phyloP scores from a whole-genome alignment of 1,140 invertebrate species.

The Drosophila kepulauana region DNA sequence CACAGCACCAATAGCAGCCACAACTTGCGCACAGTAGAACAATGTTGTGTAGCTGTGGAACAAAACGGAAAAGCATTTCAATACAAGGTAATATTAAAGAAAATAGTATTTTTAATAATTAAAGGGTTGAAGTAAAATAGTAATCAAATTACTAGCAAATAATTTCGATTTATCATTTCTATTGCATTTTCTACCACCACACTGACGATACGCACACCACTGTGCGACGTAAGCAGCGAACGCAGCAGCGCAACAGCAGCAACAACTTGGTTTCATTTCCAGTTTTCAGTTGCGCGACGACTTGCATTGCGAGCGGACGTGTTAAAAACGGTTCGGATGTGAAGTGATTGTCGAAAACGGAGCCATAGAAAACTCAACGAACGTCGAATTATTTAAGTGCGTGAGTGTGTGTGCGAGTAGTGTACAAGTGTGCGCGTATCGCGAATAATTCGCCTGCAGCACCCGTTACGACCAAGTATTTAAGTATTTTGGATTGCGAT shows the following conservation, averaged over 20 bases:
- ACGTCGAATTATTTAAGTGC: constrained; percentile 39
- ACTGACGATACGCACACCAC: constrained; percentile 3
- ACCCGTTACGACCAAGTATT: constrained; percentile 36
- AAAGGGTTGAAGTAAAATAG: no score
- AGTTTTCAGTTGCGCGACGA: constrained; percentile 60
- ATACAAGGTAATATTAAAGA: neutral
- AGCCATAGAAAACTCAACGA: constrained; percentile 30
- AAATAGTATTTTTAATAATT: no score
- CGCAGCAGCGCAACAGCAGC: constrained; percentile 32
- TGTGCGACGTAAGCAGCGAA: constrained; percentile 36
- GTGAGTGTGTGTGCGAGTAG: constrained; percentile 19
- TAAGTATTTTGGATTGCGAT: constrained; percentile 30
- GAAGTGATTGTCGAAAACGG: constrained; percentile 23
- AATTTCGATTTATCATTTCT: neutral
- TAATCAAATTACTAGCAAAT: no score
- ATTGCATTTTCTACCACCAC: neutral
- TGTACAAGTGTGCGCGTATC: constrained; percentile 43
- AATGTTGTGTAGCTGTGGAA: neutral
- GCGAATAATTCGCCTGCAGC: constrained; percentile 64
- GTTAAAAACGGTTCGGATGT: constrained; percentile 35
- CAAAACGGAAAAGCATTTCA: neutral
- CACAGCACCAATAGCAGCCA: constrained; percentile 28
- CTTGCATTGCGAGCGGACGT: constrained; percentile 61
- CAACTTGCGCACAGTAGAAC: constrained; percentile 20
- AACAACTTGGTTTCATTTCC: constrained; percentile 56